Conservation (phyloP, 2,113 vertebrate genomes). For the Dascyllus trimaculatus region DNA sequence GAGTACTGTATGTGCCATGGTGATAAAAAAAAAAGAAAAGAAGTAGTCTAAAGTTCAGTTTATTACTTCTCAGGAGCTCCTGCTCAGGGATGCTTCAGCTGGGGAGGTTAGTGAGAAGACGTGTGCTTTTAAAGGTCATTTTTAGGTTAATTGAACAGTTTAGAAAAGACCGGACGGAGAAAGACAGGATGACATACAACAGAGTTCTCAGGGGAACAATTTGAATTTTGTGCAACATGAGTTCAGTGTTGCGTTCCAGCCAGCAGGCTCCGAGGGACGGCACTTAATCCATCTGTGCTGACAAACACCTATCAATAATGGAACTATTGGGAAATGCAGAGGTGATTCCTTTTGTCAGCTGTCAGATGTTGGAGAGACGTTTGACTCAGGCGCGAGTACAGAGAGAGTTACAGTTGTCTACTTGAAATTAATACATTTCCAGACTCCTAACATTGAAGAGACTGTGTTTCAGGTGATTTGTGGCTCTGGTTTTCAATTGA, state of each 20-base stretch:
- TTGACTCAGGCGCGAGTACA: not conserved
- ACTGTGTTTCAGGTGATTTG: too few relatives aligned
- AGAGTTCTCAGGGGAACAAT: conserved; percentile 3
- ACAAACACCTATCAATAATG: conserved; percentile 60
- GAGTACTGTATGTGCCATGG: not conserved
- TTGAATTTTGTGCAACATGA: conserved; percentile 28
- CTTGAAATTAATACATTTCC: not conserved
- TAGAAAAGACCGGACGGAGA: conserved; percentile 4
- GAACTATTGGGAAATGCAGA: conserved; percentile 15
- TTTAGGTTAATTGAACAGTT: conserved; percentile 16
- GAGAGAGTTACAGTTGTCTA: not conserved
- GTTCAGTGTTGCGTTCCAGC: conserved; percentile 21
- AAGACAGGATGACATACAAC: conserved; percentile 6
- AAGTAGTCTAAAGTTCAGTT: not conserved
- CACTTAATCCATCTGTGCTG: conserved; percentile 39
- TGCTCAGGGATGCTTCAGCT: not conserved
- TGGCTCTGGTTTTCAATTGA: too few relatives aligned
- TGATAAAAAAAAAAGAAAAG: not conserved
- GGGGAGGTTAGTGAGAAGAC: not conserved
- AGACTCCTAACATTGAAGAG: not conserved
- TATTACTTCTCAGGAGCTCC: not conserved
- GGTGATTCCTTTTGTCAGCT: conserved; percentile 20
- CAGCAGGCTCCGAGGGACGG: conserved; percentile 22
- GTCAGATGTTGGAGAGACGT: conserved; percentile 29
- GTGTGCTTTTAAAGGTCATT: conserved; percentile 7